A percentile compares a stretch with the other conserved stretches of the same genome.
These are phyloP conservation scores for Odontothrips loti DNA, from an alignment of 2,888 invertebrate genomes.

Conservation along the genomic window DNA sequence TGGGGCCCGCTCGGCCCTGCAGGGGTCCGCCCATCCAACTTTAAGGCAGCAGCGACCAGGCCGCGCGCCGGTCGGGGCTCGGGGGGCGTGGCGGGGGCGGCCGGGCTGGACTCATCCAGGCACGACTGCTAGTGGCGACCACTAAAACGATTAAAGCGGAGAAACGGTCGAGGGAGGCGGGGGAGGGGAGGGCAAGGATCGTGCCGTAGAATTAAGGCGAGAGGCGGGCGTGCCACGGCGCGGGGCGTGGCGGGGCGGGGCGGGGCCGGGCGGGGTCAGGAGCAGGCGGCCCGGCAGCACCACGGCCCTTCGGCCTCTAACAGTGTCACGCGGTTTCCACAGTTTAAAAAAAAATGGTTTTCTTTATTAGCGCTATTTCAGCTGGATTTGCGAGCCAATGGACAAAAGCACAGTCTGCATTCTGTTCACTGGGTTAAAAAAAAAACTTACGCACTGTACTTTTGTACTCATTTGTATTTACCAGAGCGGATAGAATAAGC, in stretches of 20 bases:
- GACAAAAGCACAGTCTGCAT: too few relatives aligned
- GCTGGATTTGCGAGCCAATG: too few relatives aligned
- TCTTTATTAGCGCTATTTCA: too few relatives aligned
- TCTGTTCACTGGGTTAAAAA: too few relatives aligned
- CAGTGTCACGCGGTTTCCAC: too few relatives aligned
- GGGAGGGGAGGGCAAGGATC: neutral
- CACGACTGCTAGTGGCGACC: neutral
- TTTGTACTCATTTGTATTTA: too few relatives aligned
- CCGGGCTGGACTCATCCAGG: too few relatives aligned
- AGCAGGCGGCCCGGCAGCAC: too few relatives aligned
- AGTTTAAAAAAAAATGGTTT: too few relatives aligned
- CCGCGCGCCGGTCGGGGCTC: neutral
- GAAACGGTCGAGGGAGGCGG: neutral
- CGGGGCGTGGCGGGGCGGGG: neutral
- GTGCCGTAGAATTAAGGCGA: neutral
- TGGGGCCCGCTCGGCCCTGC: neutral
- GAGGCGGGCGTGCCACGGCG: neutral
- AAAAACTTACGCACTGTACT: too few relatives aligned
- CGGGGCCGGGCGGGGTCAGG: neutral
- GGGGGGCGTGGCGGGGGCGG: neutral
- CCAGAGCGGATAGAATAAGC: too few relatives aligned
- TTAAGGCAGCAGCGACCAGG: neutral
- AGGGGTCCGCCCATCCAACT: neutral
- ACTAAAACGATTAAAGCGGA: slow-evolving; percentile 1
- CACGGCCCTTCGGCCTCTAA: too few relatives aligned